Evolutionary conservation across 2,797 vertebrate species (phyloP), one percentile per base, ranked within the genome.

Genomic region (Prionace glauca): DNA sequence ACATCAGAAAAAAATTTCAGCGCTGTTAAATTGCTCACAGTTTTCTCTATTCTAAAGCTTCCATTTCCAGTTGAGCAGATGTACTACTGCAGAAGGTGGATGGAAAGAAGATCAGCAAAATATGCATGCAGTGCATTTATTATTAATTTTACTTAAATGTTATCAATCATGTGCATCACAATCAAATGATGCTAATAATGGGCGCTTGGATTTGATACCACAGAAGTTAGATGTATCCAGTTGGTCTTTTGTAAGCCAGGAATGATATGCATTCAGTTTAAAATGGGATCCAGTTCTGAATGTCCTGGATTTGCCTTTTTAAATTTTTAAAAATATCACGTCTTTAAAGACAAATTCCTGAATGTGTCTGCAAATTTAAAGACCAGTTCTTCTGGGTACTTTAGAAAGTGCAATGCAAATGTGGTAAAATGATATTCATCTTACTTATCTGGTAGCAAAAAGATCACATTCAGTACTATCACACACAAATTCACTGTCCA

Each of bases 1-100:
- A 69, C 20, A 92, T 92, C 65, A 69, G 65, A 92, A 92, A 71
- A 74, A 67, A n/a, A n/a, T 91, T 91, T 32, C 60, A 91, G 18
- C 20, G 22, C 65, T 69, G 20, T 36, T 69, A 92, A 92, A 92
- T 69, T 24, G 32, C n/a, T 18, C 62, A 7, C 22, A 67, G 67
- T 67, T 41, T 92, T 69, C 65, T 69, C 16, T 41, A 41, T 67
- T n/a, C 50, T 60, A 18, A 65, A 65, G n/a, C 60, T 32, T 88
- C 26, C 50, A 77, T 29, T 65, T 91, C 60, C 60, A 91, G 7
- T 91, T 29, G 45, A 60, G 18, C 26, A 60, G 26, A 62, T 90
- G 18, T 36, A 41, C 18, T 92, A 69, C 62, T 69, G 62, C 65
- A 41, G n/a, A 92, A 20, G 32, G n/a, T 36, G 18, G 2, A 67